A percentile compares a stretch with the other conserved stretches of the same genome.
Conservation (phyloP, 2,888 invertebrate genomes). For the Lacanobia wlatinum region DNA sequence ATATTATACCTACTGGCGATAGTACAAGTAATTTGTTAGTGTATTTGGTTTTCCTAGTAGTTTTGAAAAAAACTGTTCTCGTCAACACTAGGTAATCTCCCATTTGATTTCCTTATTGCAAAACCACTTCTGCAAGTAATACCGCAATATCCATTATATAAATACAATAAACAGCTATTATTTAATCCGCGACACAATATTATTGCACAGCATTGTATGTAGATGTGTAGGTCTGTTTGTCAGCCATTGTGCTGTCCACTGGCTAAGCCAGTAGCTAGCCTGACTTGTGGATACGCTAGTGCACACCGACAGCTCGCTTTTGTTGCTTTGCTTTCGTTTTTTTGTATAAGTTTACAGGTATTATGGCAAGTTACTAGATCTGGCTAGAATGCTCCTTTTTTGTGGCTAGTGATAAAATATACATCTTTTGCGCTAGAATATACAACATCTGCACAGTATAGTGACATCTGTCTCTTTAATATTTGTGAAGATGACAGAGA, state of each 20-base stretch:
- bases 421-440: neutral
- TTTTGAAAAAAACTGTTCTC: neutral
- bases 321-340: slow-evolving; percentile 8
- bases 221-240: slow-evolving; percentile 59
- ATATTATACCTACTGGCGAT: neutral
- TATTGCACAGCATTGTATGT: slow-evolving; percentile 53
- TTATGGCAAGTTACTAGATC: slow-evolving; percentile 1
- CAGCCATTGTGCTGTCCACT: slow-evolving; percentile 65
- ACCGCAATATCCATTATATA: neutral
- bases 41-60: neutral
- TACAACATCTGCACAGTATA: too few relatives aligned
- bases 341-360: slow-evolving; percentile 2
- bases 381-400: neutral
- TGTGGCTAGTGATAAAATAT: too few relatives aligned
- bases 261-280: slow-evolving; percentile 24
- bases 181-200: slow-evolving; percentile 46
- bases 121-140: neutral
- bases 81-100: neutral
- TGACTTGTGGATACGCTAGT: slow-evolving; percentile 44
- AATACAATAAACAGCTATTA: slow-evolving; percentile 52
- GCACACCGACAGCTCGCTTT: slow-evolving; percentile 27
- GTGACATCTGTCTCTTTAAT: neutral
- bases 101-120: neutral
- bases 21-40: neutral
- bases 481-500: too few relatives aligned